Conservation (phyloP, 2,888 invertebrate species). For the Pasiphila rectangulata region DNA sequence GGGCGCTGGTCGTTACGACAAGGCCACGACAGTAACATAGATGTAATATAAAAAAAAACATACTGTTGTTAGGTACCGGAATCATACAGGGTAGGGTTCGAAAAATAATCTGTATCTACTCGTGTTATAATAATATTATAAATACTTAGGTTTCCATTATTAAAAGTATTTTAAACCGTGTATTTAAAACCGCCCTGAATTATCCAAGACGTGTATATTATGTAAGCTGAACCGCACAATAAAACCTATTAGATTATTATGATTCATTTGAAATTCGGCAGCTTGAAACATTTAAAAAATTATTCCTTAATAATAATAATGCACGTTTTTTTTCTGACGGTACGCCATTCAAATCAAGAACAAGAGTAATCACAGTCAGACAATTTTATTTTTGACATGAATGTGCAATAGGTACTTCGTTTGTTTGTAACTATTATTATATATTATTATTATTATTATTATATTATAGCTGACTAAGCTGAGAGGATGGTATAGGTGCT, state of each 20-base stretch:
- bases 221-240: too few species aligned
- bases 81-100: conserved; percentile 9
- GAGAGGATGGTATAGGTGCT: too few species aligned
- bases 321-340: conserved; percentile 33
- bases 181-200: too few species aligned
- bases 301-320: neutral
- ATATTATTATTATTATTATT: too few species aligned
- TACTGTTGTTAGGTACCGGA: conserved; percentile 13
- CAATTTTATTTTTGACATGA: conserved; percentile 51
- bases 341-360: conserved; percentile 50
- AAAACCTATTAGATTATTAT: neutral
- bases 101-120: conserved; percentile 3
- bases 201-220: too few species aligned
- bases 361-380: conserved; percentile 49
- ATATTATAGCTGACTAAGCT: too few species aligned
- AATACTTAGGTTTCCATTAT: too few species aligned
- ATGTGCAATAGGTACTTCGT: conserved; percentile 56
- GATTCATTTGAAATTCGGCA: too few species aligned
- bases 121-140: neutral
- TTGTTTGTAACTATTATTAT: conserved; percentile 47
- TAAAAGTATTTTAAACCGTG: too few species aligned
- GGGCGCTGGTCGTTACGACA: conserved; percentile 13
- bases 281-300: too few species aligned
- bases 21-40: conserved; percentile 20
- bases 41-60: conserved; percentile 22